These are phyloP conservation scores for Neogale vison DNA, from an alignment of 2,113 vertebrate species.

Conservation along the genomic window DNA sequence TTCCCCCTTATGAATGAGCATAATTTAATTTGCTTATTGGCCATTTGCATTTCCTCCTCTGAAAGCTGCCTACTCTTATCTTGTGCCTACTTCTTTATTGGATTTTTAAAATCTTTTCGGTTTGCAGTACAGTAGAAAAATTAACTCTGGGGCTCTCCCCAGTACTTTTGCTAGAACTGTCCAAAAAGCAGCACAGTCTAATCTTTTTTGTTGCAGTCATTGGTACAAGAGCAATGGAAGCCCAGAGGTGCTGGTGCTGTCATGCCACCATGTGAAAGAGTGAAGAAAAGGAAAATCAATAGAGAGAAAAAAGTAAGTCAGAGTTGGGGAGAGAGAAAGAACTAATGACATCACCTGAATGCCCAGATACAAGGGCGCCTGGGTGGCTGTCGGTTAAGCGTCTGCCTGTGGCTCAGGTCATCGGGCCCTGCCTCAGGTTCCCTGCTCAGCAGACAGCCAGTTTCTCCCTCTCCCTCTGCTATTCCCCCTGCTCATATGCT, in stretches of 20 bases:
- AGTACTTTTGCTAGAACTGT: not conserved
- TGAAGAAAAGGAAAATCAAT: not conserved
- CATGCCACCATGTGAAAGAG: not conserved
- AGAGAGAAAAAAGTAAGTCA: not conserved
- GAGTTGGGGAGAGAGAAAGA: not conserved
- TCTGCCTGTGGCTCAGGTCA: no score
- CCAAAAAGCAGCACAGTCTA: not conserved
- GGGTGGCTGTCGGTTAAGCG: no score
- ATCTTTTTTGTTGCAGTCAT: not conserved
- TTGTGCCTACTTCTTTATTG: constrained; percentile 15
- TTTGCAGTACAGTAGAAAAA: constrained; percentile 42
- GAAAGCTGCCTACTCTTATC: constrained; percentile 36
- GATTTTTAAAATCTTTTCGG: constrained; percentile 10
- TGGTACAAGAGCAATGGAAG: not conserved
- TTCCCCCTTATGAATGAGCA: constrained; percentile 5
- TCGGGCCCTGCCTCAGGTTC: no score
- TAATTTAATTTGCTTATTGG: constrained; percentile 52
- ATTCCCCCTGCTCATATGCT: no score
- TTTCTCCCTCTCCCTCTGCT: no score
- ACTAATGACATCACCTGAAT: not conserved
- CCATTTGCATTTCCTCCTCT: constrained; percentile 34
- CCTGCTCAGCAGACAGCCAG: no score
- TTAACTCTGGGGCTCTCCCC: not conserved
- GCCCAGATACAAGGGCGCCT: no score
- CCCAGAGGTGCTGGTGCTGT: not conserved